phyloP scores from a whole-genome alignment of 2,113 vertebrate genomes.

The cattle (Bos taurus) region DNA sequence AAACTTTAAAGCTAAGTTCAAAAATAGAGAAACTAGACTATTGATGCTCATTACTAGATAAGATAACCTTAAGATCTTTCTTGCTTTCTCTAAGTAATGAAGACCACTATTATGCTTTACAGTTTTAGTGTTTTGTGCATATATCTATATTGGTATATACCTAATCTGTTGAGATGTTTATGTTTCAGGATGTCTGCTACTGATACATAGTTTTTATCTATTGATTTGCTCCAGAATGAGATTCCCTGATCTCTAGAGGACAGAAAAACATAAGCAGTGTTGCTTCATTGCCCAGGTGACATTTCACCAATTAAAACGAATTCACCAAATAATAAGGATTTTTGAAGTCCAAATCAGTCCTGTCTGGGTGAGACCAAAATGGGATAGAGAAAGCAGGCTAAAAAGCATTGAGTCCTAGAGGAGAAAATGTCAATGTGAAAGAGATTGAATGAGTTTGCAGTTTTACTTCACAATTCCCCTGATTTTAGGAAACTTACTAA shows the following conservation, averaged over 20 bases:
- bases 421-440: neutral
- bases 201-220: neutral
- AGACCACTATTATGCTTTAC: neutral
- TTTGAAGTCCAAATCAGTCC: conserved; percentile 37
- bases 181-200: neutral
- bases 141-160: neutral
- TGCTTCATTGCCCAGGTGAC: conserved; percentile 5
- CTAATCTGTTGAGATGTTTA: neutral
- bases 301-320: neutral
- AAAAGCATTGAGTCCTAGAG: neutral
- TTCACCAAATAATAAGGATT: neutral
- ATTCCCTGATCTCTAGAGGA: neutral
- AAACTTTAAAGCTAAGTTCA: neutral
- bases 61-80: neutral
- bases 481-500: conserved; percentile 52
- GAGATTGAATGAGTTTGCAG: conserved; percentile 55
- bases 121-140: neutral
- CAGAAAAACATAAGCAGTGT: neutral
- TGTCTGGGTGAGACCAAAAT: conserved; percentile 22
- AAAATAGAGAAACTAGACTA: neutral
- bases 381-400: conserved; percentile 5
- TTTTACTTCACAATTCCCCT: conserved; percentile 51
- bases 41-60: neutral
- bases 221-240: neutral
- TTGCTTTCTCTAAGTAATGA: neutral